Percentiles rank a stretch among this genome's conserved stretches.
phyloP scores from a whole-genome alignment of 2,113 vertebrate species.

The Hassar affinis region DNA sequence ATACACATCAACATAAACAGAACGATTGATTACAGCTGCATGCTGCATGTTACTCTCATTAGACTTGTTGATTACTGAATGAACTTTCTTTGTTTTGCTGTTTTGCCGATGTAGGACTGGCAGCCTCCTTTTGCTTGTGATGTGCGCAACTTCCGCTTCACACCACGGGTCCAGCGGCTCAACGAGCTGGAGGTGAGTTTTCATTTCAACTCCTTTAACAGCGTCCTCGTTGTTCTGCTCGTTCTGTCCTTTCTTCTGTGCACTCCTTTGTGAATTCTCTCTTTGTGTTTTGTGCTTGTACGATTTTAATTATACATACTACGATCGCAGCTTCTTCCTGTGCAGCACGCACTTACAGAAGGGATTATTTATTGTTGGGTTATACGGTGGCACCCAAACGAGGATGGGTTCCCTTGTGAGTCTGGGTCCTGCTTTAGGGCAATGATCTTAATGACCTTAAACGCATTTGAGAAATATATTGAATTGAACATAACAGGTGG shows the following conservation, averaged over 20 bases:
- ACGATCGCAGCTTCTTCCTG: too few species aligned
- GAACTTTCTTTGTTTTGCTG: slow-evolving; percentile 1
- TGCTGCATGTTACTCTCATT: not conserved
- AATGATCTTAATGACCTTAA: too few species aligned
- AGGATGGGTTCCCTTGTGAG: too few species aligned
- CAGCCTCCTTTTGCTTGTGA: slow-evolving; percentile 97
- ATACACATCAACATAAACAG: not conserved
- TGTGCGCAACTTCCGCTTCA: slow-evolving; percentile 93
- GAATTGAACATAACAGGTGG: too few species aligned
- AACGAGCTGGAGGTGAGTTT: slow-evolving; percentile 93
- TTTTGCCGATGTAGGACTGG: slow-evolving; percentile 83
- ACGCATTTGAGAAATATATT: too few species aligned
- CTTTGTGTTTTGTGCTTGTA: not conserved
- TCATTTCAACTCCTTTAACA: not conserved
- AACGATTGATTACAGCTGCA: not conserved
- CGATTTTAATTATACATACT: not conserved
- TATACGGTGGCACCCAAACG: too few species aligned
- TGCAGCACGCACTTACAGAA: too few species aligned
- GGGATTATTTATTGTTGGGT: too few species aligned
- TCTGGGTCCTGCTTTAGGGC: too few species aligned
- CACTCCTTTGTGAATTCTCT: not conserved
- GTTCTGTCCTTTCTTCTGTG: not conserved
- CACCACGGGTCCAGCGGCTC: slow-evolving; percentile 90
- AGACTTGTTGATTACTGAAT: not conserved
- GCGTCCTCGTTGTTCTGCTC: not conserved